These are phyloP conservation scores for Apeira syringaria DNA, from an alignment of 2,888 invertebrate genomes.

Conservation along the genomic window DNA sequence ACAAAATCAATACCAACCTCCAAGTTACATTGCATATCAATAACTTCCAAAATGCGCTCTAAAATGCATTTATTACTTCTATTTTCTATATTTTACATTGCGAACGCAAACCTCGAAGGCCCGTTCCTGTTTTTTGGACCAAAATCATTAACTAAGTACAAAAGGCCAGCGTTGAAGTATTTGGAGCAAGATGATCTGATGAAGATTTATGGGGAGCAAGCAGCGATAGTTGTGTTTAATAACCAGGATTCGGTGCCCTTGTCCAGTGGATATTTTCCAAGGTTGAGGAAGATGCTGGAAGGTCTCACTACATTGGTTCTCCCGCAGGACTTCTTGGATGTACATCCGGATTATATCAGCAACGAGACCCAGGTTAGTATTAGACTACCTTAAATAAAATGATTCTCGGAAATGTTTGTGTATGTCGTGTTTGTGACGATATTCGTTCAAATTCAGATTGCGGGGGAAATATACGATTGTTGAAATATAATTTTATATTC, in stretches of 20 bases:
- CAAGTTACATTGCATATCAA: not conserved
- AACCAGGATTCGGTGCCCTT: slow-evolving; percentile 82
- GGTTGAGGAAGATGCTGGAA: slow-evolving; percentile 81
- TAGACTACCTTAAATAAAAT: too few relatives aligned
- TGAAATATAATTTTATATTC: too few relatives aligned
- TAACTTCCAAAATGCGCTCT: slow-evolving; percentile 15
- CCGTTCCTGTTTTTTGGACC: slow-evolving; percentile 85
- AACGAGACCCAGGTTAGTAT: slow-evolving; percentile 84
- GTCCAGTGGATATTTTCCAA: slow-evolving; percentile 80
- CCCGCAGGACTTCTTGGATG: slow-evolving; percentile 82
- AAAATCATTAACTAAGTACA: slow-evolving; percentile 69
- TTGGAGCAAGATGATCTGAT: slow-evolving; percentile 81
- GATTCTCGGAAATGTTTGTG: too few relatives aligned
- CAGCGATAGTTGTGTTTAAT: slow-evolving; percentile 84
- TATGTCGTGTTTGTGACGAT: too few relatives aligned
- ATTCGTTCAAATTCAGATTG: too few relatives aligned
- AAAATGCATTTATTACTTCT: slow-evolving; percentile 31
- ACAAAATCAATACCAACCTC: slow-evolving; percentile 23
- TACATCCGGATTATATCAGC: slow-evolving; percentile 84
- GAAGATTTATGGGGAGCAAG: slow-evolving; percentile 81
- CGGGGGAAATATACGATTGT: too few relatives aligned
- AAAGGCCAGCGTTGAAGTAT: slow-evolving; percentile 76
- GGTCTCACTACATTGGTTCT: slow-evolving; percentile 76
- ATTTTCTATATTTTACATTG: slow-evolving; percentile 33
- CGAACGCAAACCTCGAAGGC: slow-evolving; percentile 78